Base-by-base conservation (phyloP, 2,797 vertebrate genomes). In the Gymnodraco acuticeps region DNA sequence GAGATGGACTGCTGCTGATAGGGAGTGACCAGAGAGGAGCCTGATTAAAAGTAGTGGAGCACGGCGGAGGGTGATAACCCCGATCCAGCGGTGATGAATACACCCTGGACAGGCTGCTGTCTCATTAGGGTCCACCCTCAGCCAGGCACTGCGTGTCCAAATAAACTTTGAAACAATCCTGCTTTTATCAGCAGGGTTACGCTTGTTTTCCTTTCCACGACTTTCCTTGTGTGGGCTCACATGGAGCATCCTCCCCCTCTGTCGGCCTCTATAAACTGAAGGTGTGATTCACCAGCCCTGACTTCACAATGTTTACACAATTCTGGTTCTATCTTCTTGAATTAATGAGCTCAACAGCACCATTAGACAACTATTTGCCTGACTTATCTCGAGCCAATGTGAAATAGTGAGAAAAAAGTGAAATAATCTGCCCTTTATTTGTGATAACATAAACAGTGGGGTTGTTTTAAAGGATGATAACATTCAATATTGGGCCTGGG, bases 11-110 rank as follows among this genome's bases (percentile, higher is more conserved):
- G 91, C 91, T 92, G 94, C 95, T 96, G 96, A 97, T 96, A 96
- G 96, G 96, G 96, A 96, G 95, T 95, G 95, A 92, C 94, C 93
- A 73, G 84, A 92, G 91, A 91, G 94, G 92, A 95, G 95, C 94
- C 95, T 96, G 95, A 95, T 96, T 96, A 96, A 96, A 96, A 93
- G 93, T 95, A 90, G 95, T 96, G 96, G 95, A 96, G 95, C 95
- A 94, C 92, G 92, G 94, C 86, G 76, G 89, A 86, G 80, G 90
- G 89, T 90, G 97, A 98, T 97, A 96, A 97, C 96, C 95, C 91
- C 85, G 90, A 94, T 92, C 94, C 93, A 90, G 88, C 82, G 91
- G 85, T 94, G 95, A 96, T 95, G 94, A 94, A 96, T 93, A 90
- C 90, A 86, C 86, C 61, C 86, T 83, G 87, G 91, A 91, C 88